Conservation (phyloP, 2,113 vertebrate genomes). For the Porphyrio hochstetteri region DNA sequence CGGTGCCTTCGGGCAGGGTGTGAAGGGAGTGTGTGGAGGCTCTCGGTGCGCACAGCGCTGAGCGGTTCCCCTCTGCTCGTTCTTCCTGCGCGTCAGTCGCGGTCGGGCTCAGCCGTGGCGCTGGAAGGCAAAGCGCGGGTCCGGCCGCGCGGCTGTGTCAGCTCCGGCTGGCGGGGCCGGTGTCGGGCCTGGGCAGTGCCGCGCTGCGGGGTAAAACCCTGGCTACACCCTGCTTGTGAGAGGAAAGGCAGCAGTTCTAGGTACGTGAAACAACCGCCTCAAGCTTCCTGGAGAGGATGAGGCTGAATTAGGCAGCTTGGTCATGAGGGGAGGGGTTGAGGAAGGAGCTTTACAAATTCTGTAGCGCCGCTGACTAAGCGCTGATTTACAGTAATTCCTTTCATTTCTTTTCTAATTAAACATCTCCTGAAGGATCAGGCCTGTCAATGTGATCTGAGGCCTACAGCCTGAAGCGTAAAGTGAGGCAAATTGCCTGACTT, state of each 20-base stretch:
- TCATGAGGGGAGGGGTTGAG: background rate
- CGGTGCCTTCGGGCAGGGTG: too few relatives aligned
- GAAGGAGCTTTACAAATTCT: background rate
- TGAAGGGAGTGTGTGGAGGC: accelerated
- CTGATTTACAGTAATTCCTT: slow-evolving; percentile 72
- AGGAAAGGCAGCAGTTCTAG: background rate
- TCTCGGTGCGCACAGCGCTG: accelerated
- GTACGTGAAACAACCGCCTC: background rate
- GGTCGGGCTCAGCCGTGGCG: background rate
- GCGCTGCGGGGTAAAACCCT: background rate
- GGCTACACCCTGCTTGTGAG: background rate
- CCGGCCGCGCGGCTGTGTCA: accelerated
- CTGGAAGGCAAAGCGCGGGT: background rate
- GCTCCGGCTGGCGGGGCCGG: accelerated
- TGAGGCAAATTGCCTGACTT: slow-evolving; percentile 71
- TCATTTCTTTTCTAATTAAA: slow-evolving; percentile 77
- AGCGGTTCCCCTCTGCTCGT: background rate
- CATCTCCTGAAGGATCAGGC: slow-evolving; percentile 66
- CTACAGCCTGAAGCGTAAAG: slow-evolving; percentile 62
- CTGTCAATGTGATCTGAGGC: slow-evolving; percentile 68
- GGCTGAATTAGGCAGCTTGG: slow-evolving; percentile 38
- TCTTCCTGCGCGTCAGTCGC: background rate
- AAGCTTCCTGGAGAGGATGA: background rate
- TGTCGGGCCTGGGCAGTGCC: too few relatives aligned
- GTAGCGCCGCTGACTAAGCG: slow-evolving; percentile 33